Evolutionary conservation across 2,888 invertebrate species (phyloP).

Genomic region (Acleris cristana): DNA sequence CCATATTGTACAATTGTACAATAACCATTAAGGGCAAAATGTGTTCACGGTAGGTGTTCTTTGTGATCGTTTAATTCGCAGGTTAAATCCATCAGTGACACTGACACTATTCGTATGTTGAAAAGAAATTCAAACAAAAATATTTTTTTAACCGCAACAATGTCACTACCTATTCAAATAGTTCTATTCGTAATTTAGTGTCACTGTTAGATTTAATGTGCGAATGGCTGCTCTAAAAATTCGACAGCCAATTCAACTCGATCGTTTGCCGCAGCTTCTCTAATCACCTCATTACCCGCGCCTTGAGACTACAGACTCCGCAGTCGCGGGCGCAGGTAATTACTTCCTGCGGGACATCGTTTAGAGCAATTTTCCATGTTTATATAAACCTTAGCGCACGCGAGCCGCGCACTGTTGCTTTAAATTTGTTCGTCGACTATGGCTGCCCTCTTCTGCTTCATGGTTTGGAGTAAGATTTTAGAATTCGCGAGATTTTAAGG

Average conservation of each 20-base stretch:
- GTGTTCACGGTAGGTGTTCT: too few species aligned
- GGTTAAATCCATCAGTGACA: too few species aligned
- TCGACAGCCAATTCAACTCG: not conserved
- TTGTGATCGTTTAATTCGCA: too few species aligned
- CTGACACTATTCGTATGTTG: too few species aligned
- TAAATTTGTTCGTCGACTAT: slow-evolving; percentile 39
- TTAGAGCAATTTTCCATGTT: slow-evolving; percentile 75
- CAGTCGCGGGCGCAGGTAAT: slow-evolving; percentile 53
- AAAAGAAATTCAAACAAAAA: too few species aligned
- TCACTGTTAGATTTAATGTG: too few species aligned
- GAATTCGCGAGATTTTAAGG: not conserved
- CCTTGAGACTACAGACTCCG: slow-evolving; percentile 36
- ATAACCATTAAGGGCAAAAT: too few species aligned
- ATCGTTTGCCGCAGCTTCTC: not conserved
- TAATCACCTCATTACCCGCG: slow-evolving; percentile 11
- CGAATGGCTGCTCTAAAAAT: too few species aligned
- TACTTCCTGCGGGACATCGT: slow-evolving; percentile 74
- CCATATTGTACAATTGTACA: too few species aligned
- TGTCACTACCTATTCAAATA: too few species aligned
- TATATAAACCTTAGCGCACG: slow-evolving; percentile 73
- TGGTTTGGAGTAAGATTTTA: slow-evolving; percentile 61
- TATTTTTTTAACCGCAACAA: too few species aligned
- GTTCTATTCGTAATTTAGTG: too few species aligned
- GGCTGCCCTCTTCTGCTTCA: slow-evolving; percentile 51
- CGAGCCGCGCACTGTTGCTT: slow-evolving; percentile 52